Evolutionary conservation across 2,797 vertebrate genomes (phyloP), one percentile per base, ranked within the genome.

Genomic region (Chaunax sp.): DNA sequence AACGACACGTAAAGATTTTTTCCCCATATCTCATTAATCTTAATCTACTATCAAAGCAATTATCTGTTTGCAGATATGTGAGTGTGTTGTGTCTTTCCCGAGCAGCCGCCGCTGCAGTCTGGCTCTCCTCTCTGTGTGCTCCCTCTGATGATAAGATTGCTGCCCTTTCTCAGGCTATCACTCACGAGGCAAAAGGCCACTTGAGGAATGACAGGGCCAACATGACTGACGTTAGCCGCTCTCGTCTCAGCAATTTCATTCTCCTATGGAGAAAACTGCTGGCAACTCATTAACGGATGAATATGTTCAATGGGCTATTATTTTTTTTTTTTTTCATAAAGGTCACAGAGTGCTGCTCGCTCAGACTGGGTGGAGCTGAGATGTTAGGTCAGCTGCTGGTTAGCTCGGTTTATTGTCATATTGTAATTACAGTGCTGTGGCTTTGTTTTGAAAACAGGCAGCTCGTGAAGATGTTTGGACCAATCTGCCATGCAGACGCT

Each of bases 121-220:
- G 82, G 56, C 69, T 83, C 77, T 76, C 74, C 55, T 74, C 69
- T 78, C 68, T 18, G 26, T 70, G 15, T 52, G 72, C 78, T 80
- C 68, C 74, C 46, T 55, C 25, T 3, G 6, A 40, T 83, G 89
- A 90, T 90, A 92, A 92, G 87, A 88, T 81, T 81, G 71, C 71
- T 85, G 80, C 69, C 80, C 67, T 84, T 86, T 91, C 86, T 85
- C 84, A 86, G 85, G 84, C 87, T 86, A 86, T 91, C 86, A 49
- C 84, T 89, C 45, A 60, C 33, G 47, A 87, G 79, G 83, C 86
- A 87, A 84, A 89, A 82, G 85, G 82, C 80, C 88, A 86, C 88
- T 92, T 83, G 77, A 89, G 80, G 85, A 90, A 87, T 87, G 87
- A 88, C 89, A 74, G 83, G 83, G 74, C 69, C 76, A 40, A 82